Evolutionary conservation across 2,113 vertebrate genomes (phyloP), one percentile per base, ranked within the genome.

Genomic region (Ramphastos sulfuratus): DNA sequence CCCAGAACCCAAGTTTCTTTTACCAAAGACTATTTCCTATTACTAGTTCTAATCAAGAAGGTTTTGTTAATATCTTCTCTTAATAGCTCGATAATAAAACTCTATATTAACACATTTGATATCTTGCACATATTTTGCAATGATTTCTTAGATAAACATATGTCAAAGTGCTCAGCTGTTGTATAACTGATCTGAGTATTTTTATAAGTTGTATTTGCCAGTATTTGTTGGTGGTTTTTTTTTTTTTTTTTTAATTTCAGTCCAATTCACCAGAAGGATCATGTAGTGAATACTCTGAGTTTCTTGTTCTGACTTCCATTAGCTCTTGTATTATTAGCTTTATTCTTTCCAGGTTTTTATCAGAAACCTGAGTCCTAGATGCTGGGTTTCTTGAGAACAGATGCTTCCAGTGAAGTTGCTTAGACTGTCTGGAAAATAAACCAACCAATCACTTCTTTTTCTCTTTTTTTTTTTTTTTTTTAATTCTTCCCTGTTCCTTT

Each of bases 161-260:
- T 12, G 67, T 93, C 9, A 76, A 54, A 79, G 63, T 70, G 55
- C 82, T 90, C 71, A 87, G 56, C 61, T 60, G 14, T 61, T 89
- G 89, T 76, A 50, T 90, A 70, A n/a, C 35, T 78, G 35, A 71
- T 87, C 58, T 66, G 64, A 72, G 75, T 76, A 39, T 65, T 85
- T n/a, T 75, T 76, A 9, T 61, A 14, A 69, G 44, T 56, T 84
- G 3, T 79, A 54, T 95, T 88, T 88, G 85, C 76, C 77, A 80
- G 50, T 86, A 76, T 50, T 30, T 90, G 9, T 37, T n/a, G n/a
- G n/a, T n/a, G n/a, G n/a, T n/a, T n/a, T n/a, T n/a, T n/a, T n/a
- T n/a, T n/a, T n/a, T n/a, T 86, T 95, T 85, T 80, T 69, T 97
- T 50, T 96, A 77, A 72, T 96, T 96, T 87, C 96, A 96, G 94